Base-by-base conservation (phyloP, 2,113 vertebrate species). In the Oreochromis aureus region DNA sequence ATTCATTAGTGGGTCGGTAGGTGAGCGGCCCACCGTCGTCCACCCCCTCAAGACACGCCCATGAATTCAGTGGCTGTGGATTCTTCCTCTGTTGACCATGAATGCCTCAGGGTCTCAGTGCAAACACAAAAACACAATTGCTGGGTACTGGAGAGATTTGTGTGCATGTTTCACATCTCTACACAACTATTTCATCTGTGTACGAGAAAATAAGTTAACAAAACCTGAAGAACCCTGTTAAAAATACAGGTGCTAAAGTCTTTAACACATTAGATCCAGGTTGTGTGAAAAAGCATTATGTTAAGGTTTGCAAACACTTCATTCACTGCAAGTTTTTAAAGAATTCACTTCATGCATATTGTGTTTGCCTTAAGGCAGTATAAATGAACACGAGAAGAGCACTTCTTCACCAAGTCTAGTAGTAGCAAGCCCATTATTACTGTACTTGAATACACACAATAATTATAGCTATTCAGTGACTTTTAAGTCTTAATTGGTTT, bases 351-450 rank as follows among this genome's bases (percentile, higher is more conserved):
- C 54, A 48, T 81, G 73, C 32, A 81, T 59, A 80, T 91, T 89
- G 53, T 80, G 78, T 85, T 88, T 92, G 89, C 78, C 81, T 59
- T 56, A 19, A 80, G 85, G 94, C 59, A 7, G 56, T 46, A 73
- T 89, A 18, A 84, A 85, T 80, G 69, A 83, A 88, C 85, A 85
- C 54, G 32, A 39, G 71, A 27, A 6, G 71, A 48, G 58, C 10
- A 44, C 27, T 85, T 85, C 53, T 83, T 24, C 16, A 7, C 13
- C 39, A 78, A 83, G 30, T 84, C 61, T 76, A 80, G 87, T 88
- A 88, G 63, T 39, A 91, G 44, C 61, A 86, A 87, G 39, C 16
- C 71, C 71, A 86, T 89, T 92, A 87, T 87, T 92, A 76, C 59
- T 63, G 24, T 87, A 84, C 78, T 73, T 85, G 24, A 83, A 89